Conservation (phyloP, 2,888 invertebrate species). For the Meandrusa payeni region DNA sequence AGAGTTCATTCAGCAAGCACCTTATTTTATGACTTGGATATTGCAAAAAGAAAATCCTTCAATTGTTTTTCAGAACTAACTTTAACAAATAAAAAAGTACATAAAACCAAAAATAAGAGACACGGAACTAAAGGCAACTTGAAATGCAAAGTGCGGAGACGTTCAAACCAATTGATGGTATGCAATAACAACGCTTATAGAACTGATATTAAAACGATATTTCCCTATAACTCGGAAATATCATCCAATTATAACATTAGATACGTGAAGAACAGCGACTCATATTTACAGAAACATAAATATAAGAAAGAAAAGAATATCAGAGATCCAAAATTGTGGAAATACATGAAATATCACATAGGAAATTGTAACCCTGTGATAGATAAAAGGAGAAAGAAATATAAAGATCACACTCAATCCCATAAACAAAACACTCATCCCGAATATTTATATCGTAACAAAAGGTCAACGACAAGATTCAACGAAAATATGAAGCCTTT, state of each 20-base stretch:
- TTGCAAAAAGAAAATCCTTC: conserved; percentile 59
- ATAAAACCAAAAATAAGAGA: conserved; percentile 10
- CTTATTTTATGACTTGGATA: conserved; percentile 64
- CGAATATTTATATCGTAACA: conserved; percentile 14
- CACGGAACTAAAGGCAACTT: conserved; percentile 32
- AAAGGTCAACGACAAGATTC: conserved; percentile 32
- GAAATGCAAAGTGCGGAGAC: conserved; percentile 43
- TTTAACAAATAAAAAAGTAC: conserved; percentile 39
- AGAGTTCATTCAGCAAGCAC: conserved; percentile 55
- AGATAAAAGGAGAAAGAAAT: conserved; percentile 48
- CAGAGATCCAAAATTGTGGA: conserved; percentile 56
- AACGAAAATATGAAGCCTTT: conserved; percentile 31
- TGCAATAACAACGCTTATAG: conserved; percentile 2
- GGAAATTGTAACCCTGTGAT: conserved; percentile 48
- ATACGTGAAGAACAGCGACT: conserved; percentile 9
- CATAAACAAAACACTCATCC: conserved; percentile 39
- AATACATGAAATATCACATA: conserved; percentile 55
- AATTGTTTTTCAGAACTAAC: conserved; percentile 44
- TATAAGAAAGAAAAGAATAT: conserved; percentile 36
- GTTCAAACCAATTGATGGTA: conserved; percentile 24
- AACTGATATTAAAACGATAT: conserved; percentile 35
- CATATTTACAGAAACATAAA: conserved; percentile 21
- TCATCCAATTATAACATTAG: conserved; percentile 37
- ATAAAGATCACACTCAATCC: conserved; percentile 43
- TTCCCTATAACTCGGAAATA: conserved; percentile 47